Evolutionary conservation across 2,797 vertebrate species (phyloP), one percentile per base, ranked within the genome.

Genomic region (Labeo calbasu): DNA sequence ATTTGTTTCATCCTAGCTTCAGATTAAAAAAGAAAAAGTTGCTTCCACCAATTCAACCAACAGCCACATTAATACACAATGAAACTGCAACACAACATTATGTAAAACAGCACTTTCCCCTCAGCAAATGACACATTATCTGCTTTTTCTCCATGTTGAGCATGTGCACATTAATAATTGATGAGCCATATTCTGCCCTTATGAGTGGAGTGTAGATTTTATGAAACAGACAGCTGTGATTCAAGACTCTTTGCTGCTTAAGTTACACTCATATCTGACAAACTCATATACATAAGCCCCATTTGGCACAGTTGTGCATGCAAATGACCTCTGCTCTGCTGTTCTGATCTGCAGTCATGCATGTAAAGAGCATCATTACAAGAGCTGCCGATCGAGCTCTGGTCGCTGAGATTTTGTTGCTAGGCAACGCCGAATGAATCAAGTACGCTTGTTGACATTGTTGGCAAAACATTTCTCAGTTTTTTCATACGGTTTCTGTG

Each of bases 101-200:
- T 92, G 92, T 91, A 92, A 91, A 94, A 92, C 89, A 91, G 1
- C 65, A 66, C 48, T 66, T 80, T 79, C 79, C 86, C 65, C 81
- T 7, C 79, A 79, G 82, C 84, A 87, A 17, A 19, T 23, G 25
- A 78, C 53, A 85, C 89, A 89, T 92, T 87, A 91, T 89, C 83
- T 73, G 8, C 71, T 55, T 71, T 40, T n/a, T 68, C n/a, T 68
- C 53, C 9, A 9, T 84, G 86, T 65, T 71, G 57, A 55, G 89
- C 83, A 84, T 82, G 66, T 53, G 79, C 19, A n/a, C 88, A 91
- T 94, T 84, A 94, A 95, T 94, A 92, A 91, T 92, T 91, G 25
- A 94, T 28, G 14, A 85, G 70, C 53, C 46, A 79, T 40, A 75
- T 86, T 79, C 73, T 75, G 76, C n/a, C 79, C 66, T 76, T 63